Conservation (phyloP, 2,888 invertebrate genomes). For the Carcina quercana region DNA sequence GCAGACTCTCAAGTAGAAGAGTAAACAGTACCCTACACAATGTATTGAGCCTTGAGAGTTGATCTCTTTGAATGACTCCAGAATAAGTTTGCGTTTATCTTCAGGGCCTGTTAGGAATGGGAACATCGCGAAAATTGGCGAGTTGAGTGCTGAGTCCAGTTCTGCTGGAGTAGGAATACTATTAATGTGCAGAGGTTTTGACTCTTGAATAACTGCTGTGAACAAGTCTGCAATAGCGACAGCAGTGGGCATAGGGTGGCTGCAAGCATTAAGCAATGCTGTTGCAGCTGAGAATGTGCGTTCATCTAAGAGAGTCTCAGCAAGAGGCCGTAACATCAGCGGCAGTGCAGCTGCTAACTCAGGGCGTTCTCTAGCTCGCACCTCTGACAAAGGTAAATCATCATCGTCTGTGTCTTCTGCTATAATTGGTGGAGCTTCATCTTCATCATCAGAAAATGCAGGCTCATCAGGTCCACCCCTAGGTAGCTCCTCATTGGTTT, state of each 20-base stretch:
- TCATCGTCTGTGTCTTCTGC: conserved; percentile 81
- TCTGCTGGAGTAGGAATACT: conserved; percentile 66
- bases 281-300: conserved; percentile 49
- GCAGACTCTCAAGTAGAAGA: conserved; percentile 91
- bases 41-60: conserved; percentile 78
- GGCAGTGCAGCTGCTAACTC: conserved; percentile 65
- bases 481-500: conserved; percentile 53
- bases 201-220: conserved; percentile 64
- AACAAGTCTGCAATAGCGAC: conserved; percentile 60
- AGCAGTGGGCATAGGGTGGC: conserved; percentile 52
- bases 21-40: conserved; percentile 87
- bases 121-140: conserved; percentile 91
- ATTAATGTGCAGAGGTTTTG: conserved; percentile 61
- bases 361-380: conserved; percentile 79
- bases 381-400: conserved; percentile 85
- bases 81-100: conserved; percentile 85
- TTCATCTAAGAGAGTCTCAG: conserved; percentile 63
- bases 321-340: conserved; percentile 52
- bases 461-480: conserved; percentile 78
- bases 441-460: conserved; percentile 91
- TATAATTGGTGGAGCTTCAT: conserved; percentile 71
- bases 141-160: conserved; percentile 80
- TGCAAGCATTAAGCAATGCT: conserved; percentile 53
- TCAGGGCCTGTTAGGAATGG: conserved; percentile 85
- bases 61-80: conserved; percentile 88